These are phyloP conservation scores for Scytalopus superciliaris DNA, from an alignment of 2,113 vertebrate species.

Conservation along the genomic window DNA sequence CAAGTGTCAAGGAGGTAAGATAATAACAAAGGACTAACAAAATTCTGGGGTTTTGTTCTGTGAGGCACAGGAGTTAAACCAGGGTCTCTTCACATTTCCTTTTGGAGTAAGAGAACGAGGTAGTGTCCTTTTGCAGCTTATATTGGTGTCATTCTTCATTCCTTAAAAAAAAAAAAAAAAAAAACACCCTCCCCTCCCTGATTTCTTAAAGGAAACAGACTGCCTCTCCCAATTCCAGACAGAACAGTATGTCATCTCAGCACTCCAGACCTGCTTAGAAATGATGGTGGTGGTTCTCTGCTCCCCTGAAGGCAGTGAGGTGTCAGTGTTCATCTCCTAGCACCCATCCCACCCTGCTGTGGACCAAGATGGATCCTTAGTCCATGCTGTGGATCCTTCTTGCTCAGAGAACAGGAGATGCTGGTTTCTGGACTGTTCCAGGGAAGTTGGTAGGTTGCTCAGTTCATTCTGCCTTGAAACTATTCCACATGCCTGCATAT, in stretches of 20 bases:
- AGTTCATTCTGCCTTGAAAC: not conserved
- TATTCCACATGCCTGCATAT: not conserved
- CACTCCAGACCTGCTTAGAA: not conserved
- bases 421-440: not conserved
- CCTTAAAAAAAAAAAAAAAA: not conserved
- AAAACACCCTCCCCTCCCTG: not conserved
- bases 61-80: not conserved
- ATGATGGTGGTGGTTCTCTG: not conserved
- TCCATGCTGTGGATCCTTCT: not conserved
- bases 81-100: not conserved
- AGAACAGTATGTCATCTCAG: not conserved
- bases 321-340: not conserved
- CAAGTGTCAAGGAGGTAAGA: not conserved
- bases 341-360: not conserved
- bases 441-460: not conserved
- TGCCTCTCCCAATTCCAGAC: not conserved
- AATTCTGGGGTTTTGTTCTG: not conserved
- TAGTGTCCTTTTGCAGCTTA: not conserved
- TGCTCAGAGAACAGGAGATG: not conserved
- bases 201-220: not conserved
- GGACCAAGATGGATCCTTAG: not conserved
- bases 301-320: not conserved
- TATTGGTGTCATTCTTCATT: not conserved
- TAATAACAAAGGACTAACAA: not conserved
- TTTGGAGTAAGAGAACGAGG: not conserved